Percentiles rank a stretch among this genome's conserved stretches.
phyloP scores from a whole-genome alignment of 1,140 invertebrate species.

The Rhynchophorus ferrugineus region DNA sequence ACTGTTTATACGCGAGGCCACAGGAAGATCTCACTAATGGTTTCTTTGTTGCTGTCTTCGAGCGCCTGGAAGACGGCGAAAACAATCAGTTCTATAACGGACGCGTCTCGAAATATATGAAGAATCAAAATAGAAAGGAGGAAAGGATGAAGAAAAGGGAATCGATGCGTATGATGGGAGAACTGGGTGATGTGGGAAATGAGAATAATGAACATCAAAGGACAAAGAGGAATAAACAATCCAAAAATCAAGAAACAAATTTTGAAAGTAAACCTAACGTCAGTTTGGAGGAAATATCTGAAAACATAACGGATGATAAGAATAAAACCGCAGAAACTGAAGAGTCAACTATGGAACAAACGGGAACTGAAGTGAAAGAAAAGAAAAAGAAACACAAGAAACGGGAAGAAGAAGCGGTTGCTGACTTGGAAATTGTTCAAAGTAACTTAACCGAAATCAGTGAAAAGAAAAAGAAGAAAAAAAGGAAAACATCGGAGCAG shows the following conservation, averaged over 20 bases:
- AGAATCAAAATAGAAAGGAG: slow-evolving; percentile 17
- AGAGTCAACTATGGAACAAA: too few relatives aligned
- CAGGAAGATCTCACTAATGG: slow-evolving; percentile 78
- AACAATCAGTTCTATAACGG: slow-evolving; percentile 32
- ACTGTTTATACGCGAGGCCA: slow-evolving; percentile 70
- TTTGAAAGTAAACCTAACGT: background rate
- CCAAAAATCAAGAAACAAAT: background rate
- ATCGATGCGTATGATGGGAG: background rate
- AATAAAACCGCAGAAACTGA: background rate
- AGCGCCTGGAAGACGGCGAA: slow-evolving; percentile 44
- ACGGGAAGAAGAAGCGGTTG: background rate
- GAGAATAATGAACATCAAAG: background rate
- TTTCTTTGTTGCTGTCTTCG: slow-evolving; percentile 90
- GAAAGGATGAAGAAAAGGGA: slow-evolving; percentile 5
- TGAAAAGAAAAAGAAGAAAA: background rate
- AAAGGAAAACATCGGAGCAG: background rate
- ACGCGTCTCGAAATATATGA: slow-evolving; percentile 20
- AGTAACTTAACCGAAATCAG: background rate
- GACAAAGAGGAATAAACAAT: background rate
- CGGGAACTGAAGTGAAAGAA: background rate
- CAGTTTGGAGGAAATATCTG: background rate
- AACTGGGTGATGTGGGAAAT: background rate
- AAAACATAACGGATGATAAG: background rate
- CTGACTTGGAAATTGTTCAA: background rate
- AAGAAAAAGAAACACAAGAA: background rate